Base-by-base conservation (phyloP, 2,797 vertebrate genomes). In the Triplophysa bombifrons region DNA sequence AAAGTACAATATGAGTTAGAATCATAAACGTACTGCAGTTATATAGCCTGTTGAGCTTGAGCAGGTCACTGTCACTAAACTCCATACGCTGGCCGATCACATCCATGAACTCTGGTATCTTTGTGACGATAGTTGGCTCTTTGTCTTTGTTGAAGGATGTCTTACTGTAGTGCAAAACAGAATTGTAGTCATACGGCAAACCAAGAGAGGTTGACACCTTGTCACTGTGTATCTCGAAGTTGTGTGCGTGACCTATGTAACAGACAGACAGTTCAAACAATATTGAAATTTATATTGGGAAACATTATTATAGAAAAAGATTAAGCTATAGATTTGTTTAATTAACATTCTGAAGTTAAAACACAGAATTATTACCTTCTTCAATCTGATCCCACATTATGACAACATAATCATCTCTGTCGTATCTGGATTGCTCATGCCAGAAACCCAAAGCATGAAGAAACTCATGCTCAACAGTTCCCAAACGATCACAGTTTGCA, bases 141-240 rank as follows among this genome's bases (percentile, higher is more conserved):
- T 90, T 88, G n/a, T 82, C 92, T 0, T 90, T 94, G 70, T 22
- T 92, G 83, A 97, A 98, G 5, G 94, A 81, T 0, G 86, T 96
- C 87, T 96, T 94, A 60, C 95, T 93, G 19, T 98, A 97, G 90
- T 97, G 96, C 97, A 98, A 95, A 51, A 98, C 94, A 0, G 97
- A 98, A 16, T 83, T 89, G 14, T 96, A 98, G 88, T 98, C 97
- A 22, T 97, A 98, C 12, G 95, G 92, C 9, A 96, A 90, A 1
- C 94, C 95, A 30, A 97, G 87, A 11, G 87, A 84, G 11, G 92
- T 94, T 65, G 94, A 94, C 38, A 5, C 74, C 0, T 72, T 82
- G 70, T 97, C 95, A 34, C 92, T 7, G 0, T 94, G 91, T 63
- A 72, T 92, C 8, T 90, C 87, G 72, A 98, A 98, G 88, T 96